Evolutionary conservation across 1,140 invertebrate genomes (phyloP).

Genomic region (Agraylea sexmaculata): DNA sequence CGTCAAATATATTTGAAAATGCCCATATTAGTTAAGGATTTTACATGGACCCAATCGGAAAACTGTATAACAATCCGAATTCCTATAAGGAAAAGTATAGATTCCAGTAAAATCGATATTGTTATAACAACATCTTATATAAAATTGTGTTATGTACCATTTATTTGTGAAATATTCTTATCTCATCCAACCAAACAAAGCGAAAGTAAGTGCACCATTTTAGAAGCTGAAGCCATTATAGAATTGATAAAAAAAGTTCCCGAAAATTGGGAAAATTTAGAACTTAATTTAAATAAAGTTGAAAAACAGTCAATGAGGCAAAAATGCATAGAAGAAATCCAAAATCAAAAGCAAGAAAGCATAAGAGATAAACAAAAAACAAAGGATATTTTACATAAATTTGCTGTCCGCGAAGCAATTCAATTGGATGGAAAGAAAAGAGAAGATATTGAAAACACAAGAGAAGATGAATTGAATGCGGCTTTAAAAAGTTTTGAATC

Average conservation of each 20-base stretch:
- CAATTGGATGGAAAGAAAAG: slow-evolving; percentile 41
- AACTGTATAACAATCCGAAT: slow-evolving; percentile 43
- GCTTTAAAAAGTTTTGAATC: not conserved
- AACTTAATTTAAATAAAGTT: slow-evolving; percentile 37
- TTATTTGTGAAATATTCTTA: slow-evolving; percentile 54
- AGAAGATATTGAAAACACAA: slow-evolving; percentile 37
- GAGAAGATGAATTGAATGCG: slow-evolving; percentile 5
- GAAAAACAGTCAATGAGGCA: slow-evolving; percentile 42
- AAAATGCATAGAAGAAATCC: slow-evolving; percentile 38
- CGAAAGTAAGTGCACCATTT: slow-evolving; percentile 45
- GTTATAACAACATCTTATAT: slow-evolving; percentile 51
- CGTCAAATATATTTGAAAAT: too few relatives aligned
- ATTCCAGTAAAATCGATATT: slow-evolving; percentile 45
- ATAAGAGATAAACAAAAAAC: slow-evolving; percentile 36
- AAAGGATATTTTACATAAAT: slow-evolving; percentile 37
- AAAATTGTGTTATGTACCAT: slow-evolving; percentile 53
- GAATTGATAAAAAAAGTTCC: slow-evolving; percentile 45
- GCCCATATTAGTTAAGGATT: slow-evolving; percentile 61
- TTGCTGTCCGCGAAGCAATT: slow-evolving; percentile 49
- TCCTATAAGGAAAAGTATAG: slow-evolving; percentile 39
- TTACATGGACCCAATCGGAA: slow-evolving; percentile 52
- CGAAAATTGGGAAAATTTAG: slow-evolving; percentile 44
- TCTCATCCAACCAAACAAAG: slow-evolving; percentile 41
- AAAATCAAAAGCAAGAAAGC: slow-evolving; percentile 41
- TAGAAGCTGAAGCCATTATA: slow-evolving; percentile 43